Conservation (phyloP, 2,113 vertebrate species). For the Aphelocoma coerulescens region DNA sequence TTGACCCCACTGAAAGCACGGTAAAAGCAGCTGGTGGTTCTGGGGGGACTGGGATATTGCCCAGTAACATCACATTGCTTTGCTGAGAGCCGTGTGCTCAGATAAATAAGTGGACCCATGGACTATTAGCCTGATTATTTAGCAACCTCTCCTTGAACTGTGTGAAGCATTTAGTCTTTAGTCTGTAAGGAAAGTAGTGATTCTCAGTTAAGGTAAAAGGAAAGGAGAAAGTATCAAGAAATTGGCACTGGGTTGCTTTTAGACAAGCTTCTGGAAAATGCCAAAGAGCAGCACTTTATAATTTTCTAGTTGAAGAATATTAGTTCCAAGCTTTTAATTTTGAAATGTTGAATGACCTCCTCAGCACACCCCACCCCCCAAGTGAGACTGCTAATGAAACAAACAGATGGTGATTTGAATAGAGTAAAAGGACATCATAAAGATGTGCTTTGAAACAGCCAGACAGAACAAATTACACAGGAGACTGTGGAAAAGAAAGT, state of each 20-base stretch:
- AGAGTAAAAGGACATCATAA: background rate
- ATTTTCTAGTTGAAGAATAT: background rate
- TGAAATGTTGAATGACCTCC: background rate
- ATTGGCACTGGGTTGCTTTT: background rate
- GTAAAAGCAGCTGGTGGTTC: background rate
- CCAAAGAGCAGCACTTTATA: background rate
- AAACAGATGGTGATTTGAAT: constrained; percentile 18
- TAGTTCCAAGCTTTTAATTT: constrained; percentile 4
- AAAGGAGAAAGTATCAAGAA: background rate
- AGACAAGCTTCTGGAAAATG: background rate
- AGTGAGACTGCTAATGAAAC: background rate
- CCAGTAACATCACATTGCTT: background rate
- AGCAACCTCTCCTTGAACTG: constrained; percentile 1
- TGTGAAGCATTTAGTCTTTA: background rate
- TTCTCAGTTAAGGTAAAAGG: background rate
- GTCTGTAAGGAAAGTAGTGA: background rate
- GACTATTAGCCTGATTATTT: background rate
- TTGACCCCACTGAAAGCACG: background rate
- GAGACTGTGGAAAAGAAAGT: background rate
- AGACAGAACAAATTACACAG: background rate
- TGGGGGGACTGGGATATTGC: background rate
- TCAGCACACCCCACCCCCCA: background rate
- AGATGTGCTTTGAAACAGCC: constrained; percentile 2
- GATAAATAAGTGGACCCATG: background rate
- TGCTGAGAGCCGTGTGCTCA: background rate